These are phyloP conservation scores for Molothrus aeneus DNA, from an alignment of 2,797 vertebrate species.

Conservation along the genomic window DNA sequence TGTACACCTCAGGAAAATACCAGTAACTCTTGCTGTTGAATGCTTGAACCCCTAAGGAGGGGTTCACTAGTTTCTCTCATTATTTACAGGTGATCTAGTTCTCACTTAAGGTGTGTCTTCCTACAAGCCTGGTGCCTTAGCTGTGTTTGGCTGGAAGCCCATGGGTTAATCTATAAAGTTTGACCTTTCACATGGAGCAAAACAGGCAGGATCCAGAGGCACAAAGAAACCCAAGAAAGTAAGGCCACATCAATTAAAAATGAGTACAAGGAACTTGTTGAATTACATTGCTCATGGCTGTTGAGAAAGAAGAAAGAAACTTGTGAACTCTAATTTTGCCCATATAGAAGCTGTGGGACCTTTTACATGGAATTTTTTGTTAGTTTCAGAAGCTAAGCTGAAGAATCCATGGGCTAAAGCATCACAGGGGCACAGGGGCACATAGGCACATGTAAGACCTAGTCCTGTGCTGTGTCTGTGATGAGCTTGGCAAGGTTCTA, in stretches of 20 bases:
- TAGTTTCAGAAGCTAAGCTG: neutral
- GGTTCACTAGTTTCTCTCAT: neutral
- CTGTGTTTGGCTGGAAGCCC: conserved; percentile 44
- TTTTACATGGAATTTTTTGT: neutral
- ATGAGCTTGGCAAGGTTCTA: neutral
- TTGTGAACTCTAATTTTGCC: neutral
- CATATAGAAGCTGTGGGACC: neutral
- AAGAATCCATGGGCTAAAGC: neutral
- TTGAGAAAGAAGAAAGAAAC: neutral
- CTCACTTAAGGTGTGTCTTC: neutral
- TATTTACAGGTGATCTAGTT: neutral
- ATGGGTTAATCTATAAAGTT: conserved; percentile 1
- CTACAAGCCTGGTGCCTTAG: neutral
- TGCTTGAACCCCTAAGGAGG: neutral
- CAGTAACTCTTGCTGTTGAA: neutral
- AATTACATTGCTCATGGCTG: conserved; percentile 24
- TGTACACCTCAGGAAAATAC: neutral
- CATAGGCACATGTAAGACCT: neutral
- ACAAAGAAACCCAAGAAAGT: conserved; percentile 1
- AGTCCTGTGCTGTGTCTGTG: neutral
- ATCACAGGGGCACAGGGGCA: too few species aligned
- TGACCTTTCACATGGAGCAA: conserved; percentile 8
- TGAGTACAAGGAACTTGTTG: conserved; percentile 44
- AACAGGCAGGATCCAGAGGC: conserved; percentile 35
- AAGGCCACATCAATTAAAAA: conserved; percentile 31